A percentile compares a stretch with the other conserved stretches of the same genome.
Conservation (phyloP, 2,888 invertebrate genomes). For the Nysson spinosus region DNA sequence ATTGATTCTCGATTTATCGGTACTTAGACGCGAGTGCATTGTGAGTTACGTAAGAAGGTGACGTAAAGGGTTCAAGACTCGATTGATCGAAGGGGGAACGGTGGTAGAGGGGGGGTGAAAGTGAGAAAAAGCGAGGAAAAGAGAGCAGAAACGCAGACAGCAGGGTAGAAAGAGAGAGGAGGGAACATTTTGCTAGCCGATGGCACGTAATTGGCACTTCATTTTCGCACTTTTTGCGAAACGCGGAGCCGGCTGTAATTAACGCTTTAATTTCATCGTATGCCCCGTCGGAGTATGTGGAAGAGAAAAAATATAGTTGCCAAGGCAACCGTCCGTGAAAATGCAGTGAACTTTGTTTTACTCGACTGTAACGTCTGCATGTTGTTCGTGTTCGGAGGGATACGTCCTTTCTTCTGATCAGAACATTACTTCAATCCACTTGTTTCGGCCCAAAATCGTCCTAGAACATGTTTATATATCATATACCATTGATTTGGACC, state of each 20-base stretch:
- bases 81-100: background rate
- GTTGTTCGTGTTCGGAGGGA: background rate
- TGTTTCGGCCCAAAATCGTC: background rate
- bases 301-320: background rate
- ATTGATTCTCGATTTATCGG: background rate
- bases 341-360: conserved; percentile 1
- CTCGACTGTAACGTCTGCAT: background rate
- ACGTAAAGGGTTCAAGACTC: background rate
- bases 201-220: conserved; percentile 53
- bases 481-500: no score
- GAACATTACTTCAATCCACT: background rate
- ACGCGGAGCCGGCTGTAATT: conserved; percentile 40
- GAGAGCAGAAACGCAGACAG: background rate
- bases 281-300: background rate
- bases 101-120: background rate
- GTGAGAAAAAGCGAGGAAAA: background rate
- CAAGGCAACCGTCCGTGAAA: background rate
- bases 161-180: background rate
- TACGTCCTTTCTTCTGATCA: background rate
- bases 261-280: conserved; percentile 49
- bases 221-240: conserved; percentile 37
- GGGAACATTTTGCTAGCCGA: conserved; percentile 18
- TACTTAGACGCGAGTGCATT: no score
- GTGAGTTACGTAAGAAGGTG: background rate
- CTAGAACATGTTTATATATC: no score